Evolutionary conservation across 2,888 invertebrate genomes (phyloP).

Genomic region (Gymnocheta viridis): DNA sequence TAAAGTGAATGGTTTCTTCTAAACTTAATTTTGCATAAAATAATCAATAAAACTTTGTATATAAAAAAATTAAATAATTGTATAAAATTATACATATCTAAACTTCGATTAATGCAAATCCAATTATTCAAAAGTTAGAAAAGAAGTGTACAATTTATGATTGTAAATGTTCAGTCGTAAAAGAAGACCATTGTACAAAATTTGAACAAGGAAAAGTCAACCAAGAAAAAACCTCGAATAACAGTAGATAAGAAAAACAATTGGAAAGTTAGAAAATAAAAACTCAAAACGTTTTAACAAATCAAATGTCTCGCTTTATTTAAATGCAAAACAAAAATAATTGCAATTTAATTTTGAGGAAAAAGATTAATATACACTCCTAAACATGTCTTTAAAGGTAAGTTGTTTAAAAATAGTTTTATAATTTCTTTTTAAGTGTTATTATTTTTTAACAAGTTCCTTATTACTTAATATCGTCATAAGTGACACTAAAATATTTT

Average conservation of each 20-base stretch:
- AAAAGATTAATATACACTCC: neutral
- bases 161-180: neutral
- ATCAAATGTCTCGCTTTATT: slow-evolving; percentile 7
- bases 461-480: neutral
- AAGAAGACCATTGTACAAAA: slow-evolving; percentile 1
- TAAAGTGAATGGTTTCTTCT: slow-evolving; percentile 60
- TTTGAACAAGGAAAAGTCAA: slow-evolving; percentile 11
- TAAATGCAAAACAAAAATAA: slow-evolving; percentile 27
- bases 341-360: slow-evolving; percentile 23
- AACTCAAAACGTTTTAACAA: slow-evolving; percentile 35
- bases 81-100: neutral
- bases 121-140: slow-evolving; percentile 46
- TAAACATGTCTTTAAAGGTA: slow-evolving; percentile 61
- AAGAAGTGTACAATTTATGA: slow-evolving; percentile 63
- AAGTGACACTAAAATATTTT: neutral
- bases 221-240: neutral
- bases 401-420: slow-evolving; percentile 34
- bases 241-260: slow-evolving; percentile 7
- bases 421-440: neutral
- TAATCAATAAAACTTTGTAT: slow-evolving; percentile 11
- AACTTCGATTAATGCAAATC: slow-evolving; percentile 3
- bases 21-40: slow-evolving; percentile 39
- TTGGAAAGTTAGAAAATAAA: slow-evolving; percentile 49
- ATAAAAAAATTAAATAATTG: neutral
- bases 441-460: neutral